Evolutionary conservation across 2,888 invertebrate species (phyloP), one percentile per base, ranked within the genome.

Genomic region (Monoplex corrugatus): DNA sequence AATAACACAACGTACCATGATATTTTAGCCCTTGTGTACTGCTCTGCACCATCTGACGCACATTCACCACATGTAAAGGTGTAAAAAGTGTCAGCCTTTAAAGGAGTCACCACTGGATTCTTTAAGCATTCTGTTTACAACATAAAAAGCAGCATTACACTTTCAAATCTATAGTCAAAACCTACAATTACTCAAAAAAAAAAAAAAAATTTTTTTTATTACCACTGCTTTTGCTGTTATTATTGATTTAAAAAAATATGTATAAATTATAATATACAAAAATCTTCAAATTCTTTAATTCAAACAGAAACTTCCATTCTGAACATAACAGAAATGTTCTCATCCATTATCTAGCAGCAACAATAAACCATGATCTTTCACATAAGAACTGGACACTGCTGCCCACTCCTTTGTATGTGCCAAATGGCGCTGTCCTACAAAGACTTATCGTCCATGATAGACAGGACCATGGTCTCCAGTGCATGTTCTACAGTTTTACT

Each of bases 71-170:
- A 95, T 57, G 91, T 93, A 63, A 95, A 93, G 44, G 92, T 89
- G 89, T 94, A 95, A 90, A 95, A 93, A 40, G 94, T 93, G 88
- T 95, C 95, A 57, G 94, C 95, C 8, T 92, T 91, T 28, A 95
- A 91, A 28, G 93, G 89, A 10, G 94, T 94, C 6, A 94, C 94
- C 72, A 92, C 92, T 0, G 94, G 93, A 16, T 92, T 92, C 85
- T 93, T 92, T 87, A 95, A 91, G 92, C 95, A 95, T 45, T 92
- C 95, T 95, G 92, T 80, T 82, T 87, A 88, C 28, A 87, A 86
- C 6, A 89, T 45, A 89, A n/a, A n/a, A n/a, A n/a, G n/a, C n/a
- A n/a, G n/a, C n/a, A n/a, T n/a, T n/a, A n/a, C n/a, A n/a, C n/a
- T n/a, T n/a, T n/a, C n/a, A n/a, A n/a, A n/a, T n/a, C n/a, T n/a